phyloP scores from a whole-genome alignment of 2,888 invertebrate genomes.

The Chrysotoxum bicinctum region DNA sequence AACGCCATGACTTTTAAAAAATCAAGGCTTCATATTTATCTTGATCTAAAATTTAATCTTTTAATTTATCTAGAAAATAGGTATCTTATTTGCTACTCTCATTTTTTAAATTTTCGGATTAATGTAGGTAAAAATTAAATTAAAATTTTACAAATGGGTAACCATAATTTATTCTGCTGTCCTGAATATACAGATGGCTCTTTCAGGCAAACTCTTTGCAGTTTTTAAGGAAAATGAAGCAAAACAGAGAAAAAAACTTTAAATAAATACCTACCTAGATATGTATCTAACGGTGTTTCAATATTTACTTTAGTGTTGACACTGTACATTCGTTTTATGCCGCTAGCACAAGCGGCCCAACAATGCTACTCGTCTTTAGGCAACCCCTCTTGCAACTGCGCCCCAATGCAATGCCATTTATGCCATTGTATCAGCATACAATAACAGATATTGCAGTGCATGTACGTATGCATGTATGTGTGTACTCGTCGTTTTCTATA shows the following conservation, averaged over 20 bases:
- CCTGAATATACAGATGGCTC: neutral
- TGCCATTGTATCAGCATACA: neutral
- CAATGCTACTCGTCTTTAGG: slow-evolving; percentile 20
- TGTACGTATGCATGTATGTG: neutral
- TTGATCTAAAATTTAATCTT: too few relatives aligned
- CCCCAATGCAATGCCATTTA: neutral
- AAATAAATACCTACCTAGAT: slow-evolving; percentile 21
- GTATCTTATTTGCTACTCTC: too few relatives aligned
- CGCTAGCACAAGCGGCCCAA: slow-evolving; percentile 25
- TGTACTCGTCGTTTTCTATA: slow-evolving; percentile 30
- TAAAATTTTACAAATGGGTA: neutral
- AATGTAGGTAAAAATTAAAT: too few relatives aligned
- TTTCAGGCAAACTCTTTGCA: slow-evolving; percentile 25
- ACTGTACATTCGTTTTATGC: slow-evolving; percentile 41
- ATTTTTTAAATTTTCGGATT: too few relatives aligned
- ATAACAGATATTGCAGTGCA: neutral
- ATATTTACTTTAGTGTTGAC: slow-evolving; percentile 61
- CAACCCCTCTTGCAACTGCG: neutral
- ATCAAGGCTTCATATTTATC: too few relatives aligned
- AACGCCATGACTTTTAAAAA: too few relatives aligned
- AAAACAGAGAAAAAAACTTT: slow-evolving; percentile 16
- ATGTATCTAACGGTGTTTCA: slow-evolving; percentile 32
- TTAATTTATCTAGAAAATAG: too few relatives aligned
- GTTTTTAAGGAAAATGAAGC: neutral
- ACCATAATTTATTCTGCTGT: neutral